These are phyloP conservation scores for Sogatella furcifera DNA, from an alignment of 1,140 invertebrate species.

Conservation along the genomic window DNA sequence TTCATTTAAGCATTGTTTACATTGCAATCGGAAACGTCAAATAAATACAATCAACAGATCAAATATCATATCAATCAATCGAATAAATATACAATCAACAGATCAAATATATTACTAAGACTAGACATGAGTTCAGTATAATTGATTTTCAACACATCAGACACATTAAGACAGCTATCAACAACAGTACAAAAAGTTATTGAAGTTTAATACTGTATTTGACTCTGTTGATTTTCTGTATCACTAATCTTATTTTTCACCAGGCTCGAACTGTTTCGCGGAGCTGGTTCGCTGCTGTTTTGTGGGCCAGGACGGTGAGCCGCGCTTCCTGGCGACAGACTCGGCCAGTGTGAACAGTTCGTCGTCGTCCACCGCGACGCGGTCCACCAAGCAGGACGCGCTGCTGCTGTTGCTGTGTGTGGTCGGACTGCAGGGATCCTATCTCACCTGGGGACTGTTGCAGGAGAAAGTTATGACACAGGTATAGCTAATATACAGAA, in stretches of 20 bases:
- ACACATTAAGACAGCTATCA: no score
- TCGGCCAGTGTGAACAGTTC: conserved; percentile 3
- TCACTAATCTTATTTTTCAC: conserved; percentile 10
- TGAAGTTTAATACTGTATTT: background rate
- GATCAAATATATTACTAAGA: no score
- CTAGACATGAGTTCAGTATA: no score
- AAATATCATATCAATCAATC: no score
- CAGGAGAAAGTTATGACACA: conserved; percentile 91
- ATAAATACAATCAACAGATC: no score
- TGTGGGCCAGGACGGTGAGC: no score
- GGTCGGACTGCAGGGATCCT: conserved; percentile 76
- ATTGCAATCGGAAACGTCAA: no score
- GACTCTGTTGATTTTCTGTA: background rate
- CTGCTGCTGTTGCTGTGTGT: conserved; percentile 65
- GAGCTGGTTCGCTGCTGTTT: no score
- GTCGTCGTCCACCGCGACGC: background rate
- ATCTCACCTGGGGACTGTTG: conserved; percentile 87
- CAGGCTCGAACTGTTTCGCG: background rate
- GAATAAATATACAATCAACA: no score
- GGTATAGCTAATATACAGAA: conserved; percentile 30
- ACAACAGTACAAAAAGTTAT: background rate
- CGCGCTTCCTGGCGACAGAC: no score
- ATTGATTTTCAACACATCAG: no score
- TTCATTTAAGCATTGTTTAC: no score
- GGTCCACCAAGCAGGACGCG: conserved; percentile 23